Percentiles rank a stretch among this genome's conserved stretches.
phyloP scores from a whole-genome alignment of 2,113 vertebrate genomes.

The Ailurus styani region DNA sequence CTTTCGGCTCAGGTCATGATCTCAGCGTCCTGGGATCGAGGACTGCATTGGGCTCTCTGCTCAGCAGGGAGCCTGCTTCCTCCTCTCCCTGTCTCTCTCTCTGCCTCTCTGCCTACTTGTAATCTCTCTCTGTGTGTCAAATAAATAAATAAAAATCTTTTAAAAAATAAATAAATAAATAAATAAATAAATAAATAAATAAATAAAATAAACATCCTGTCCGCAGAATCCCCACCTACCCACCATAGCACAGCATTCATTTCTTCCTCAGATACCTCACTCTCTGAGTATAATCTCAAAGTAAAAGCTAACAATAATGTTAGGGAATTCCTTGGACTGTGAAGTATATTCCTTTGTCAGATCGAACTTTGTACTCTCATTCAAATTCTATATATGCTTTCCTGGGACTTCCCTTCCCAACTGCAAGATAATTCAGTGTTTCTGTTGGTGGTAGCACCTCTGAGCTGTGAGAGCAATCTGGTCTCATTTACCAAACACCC shows the following conservation, averaged over 20 bases:
- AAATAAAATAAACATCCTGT: background rate
- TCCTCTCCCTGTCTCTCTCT: no score
- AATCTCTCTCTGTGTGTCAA: no score
- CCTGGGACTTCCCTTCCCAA: background rate
- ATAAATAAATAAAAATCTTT: no score
- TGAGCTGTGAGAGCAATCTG: background rate
- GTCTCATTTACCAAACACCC: background rate
- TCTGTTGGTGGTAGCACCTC: background rate
- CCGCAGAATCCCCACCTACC: rapidly evolving
- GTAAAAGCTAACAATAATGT: background rate
- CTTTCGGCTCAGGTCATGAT: no score
- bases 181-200: no score
- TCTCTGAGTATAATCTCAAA: background rate
- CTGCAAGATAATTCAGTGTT: background rate
- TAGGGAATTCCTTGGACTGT: background rate
- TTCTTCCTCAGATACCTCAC: background rate
- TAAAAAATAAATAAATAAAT: no score
- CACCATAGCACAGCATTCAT: rapidly evolving
- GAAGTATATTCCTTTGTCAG: background rate
- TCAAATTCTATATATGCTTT: background rate
- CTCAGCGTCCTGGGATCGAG: no score
- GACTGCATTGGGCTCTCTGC: no score
- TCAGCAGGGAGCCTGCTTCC: no score
- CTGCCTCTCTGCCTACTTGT: no score
- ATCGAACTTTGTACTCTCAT: background rate